These are phyloP conservation scores for Caenorhabditis virilis DNA, from an alignment of 2,888 invertebrate species.

Conservation along the genomic window DNA sequence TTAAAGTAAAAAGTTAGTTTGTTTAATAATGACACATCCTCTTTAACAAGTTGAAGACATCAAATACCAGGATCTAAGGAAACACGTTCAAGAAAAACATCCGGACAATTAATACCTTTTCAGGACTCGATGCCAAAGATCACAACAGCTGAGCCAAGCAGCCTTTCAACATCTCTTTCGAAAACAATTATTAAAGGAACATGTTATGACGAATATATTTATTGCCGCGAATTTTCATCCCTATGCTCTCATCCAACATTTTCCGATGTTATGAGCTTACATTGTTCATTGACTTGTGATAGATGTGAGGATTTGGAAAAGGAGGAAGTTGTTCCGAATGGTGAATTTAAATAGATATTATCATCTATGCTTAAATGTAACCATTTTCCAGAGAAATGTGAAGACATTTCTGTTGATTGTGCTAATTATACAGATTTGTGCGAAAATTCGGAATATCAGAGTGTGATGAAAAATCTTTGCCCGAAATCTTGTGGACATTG, in stretches of 20 bases:
- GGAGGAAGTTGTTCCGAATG: background rate
- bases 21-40: too few relatives aligned
- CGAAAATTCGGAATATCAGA: conserved; percentile 27
- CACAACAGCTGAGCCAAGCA: conserved; percentile 28
- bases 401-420: conserved; percentile 42
- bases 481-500: conserved; percentile 48
- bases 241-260: conserved; percentile 55
- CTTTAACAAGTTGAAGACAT: too few relatives aligned
- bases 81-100: too few relatives aligned
- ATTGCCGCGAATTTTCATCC: conserved; percentile 52
- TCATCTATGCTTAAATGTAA: too few relatives aligned
- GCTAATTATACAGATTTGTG: conserved; percentile 45
- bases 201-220: conserved; percentile 57
- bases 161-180: conserved; percentile 36
- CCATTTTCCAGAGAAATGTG: conserved; percentile 44
- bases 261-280: conserved; percentile 51
- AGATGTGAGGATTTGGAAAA: conserved; percentile 45
- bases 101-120: too few relatives aligned
- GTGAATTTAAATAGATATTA: conserved; percentile 2
- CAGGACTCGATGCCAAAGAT: conserved; percentile 36
- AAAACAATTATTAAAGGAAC: conserved; percentile 53
- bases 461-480: conserved; percentile 43
- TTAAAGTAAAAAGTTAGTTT: too few relatives aligned
- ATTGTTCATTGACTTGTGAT: conserved; percentile 52
- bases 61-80: too few relatives aligned